phyloP scores from a whole-genome alignment of 1,140 invertebrate genomes.

The Aphaenogaster ashmeadi region DNA sequence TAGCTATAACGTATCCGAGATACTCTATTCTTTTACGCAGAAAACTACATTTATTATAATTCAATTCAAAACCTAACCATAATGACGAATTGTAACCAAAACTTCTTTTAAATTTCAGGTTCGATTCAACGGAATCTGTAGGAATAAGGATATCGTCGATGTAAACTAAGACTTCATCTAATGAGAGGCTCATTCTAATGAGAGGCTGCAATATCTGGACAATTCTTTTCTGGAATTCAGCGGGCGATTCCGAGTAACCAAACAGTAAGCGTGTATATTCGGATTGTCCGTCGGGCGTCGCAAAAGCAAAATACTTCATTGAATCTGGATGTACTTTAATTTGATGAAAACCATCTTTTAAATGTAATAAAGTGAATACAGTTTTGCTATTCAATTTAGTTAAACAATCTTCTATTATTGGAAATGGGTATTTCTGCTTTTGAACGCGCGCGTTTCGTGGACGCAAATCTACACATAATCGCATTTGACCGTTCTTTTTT shows the following conservation, averaged over 20 bases:
- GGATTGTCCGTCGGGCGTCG: background rate
- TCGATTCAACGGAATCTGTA: background rate
- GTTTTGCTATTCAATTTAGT: too few species aligned
- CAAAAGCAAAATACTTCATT: background rate
- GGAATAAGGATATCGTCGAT: background rate
- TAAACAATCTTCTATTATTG: too few species aligned
- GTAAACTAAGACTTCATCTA: background rate
- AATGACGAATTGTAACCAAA: background rate
- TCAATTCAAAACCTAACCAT: background rate
- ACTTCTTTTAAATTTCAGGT: background rate
- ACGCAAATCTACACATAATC: too few species aligned
- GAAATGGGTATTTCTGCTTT: too few species aligned
- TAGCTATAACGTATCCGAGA: background rate
- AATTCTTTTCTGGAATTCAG: background rate
- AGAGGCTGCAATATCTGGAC: background rate
- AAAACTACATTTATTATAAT: background rate
- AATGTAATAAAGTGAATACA: background rate
- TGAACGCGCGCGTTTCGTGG: too few species aligned
- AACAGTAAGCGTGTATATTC: background rate
- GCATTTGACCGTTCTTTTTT: too few species aligned
- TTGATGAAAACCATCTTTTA: background rate
- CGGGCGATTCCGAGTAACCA: background rate
- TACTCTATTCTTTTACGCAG: background rate
- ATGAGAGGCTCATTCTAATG: too few species aligned
- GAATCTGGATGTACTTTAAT: background rate